Percentiles rank a stretch among this genome's conserved stretches.
phyloP scores from a whole-genome alignment of 2,888 invertebrate genomes.

The Penaeus monodon region DNA sequence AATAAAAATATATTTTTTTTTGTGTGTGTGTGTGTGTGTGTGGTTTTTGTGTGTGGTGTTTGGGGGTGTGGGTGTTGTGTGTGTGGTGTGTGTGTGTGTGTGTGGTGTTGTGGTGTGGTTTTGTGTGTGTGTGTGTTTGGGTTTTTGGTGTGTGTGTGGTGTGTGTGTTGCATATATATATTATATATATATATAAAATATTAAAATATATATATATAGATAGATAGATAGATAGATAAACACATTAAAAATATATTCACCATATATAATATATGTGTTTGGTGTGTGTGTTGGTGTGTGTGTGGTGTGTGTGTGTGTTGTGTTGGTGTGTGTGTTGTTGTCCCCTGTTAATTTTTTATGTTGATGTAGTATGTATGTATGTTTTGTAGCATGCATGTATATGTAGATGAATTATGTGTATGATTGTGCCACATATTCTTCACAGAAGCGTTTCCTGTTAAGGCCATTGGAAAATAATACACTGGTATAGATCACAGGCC shows the following conservation, averaged over 20 bases:
- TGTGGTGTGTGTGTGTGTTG: background rate
- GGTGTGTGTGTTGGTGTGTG: background rate
- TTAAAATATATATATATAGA: background rate
- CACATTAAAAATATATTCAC: background rate
- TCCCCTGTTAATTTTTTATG: no score
- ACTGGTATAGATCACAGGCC: no score
- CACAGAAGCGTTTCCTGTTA: no score
- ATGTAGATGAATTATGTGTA: conserved; percentile 1
- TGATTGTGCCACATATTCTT: background rate
- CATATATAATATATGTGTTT: background rate
- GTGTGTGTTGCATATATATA: background rate
- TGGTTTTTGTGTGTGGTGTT: background rate
- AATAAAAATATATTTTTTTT: background rate
- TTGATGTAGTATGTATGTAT: no score
- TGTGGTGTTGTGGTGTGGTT: background rate
- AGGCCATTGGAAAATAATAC: no score
- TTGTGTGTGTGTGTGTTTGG: background rate
- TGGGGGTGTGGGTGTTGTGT: no score
- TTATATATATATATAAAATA: background rate
- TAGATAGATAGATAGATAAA: background rate
- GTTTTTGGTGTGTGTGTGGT: background rate
- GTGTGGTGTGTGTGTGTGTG: conserved; percentile 23
- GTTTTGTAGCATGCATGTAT: no score
- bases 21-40: background rate
- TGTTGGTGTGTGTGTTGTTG: background rate